These are phyloP conservation scores for Eriocheir sinensis DNA, from an alignment of 1,140 invertebrate genomes.

Conservation along the genomic window DNA sequence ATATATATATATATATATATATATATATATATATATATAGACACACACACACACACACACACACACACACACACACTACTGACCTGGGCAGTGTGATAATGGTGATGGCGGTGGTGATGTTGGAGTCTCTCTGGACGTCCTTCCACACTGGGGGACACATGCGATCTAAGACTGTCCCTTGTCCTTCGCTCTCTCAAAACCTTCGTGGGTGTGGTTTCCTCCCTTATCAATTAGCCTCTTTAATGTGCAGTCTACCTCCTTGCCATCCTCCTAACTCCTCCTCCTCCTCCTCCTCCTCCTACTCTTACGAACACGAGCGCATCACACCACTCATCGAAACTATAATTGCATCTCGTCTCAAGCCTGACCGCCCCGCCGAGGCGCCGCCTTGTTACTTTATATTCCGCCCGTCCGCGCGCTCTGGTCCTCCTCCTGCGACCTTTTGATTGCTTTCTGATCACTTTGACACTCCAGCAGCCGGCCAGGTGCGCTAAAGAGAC, in stretches of 20 bases:
- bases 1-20: background rate
- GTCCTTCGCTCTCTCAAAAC: background rate
- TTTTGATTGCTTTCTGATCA: background rate
- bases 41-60: too few relatives aligned
- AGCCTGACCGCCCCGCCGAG: background rate
- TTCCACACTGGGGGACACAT: background rate
- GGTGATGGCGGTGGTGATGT: too few relatives aligned
- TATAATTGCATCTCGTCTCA: background rate
- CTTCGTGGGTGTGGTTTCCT: conserved; percentile 9
- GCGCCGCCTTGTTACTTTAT: too few relatives aligned
- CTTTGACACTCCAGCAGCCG: too few relatives aligned
- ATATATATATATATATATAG: too few relatives aligned
- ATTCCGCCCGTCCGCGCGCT: background rate
- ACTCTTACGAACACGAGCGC: background rate
- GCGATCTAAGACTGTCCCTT: background rate
- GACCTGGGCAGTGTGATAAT: too few relatives aligned
- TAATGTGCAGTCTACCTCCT: background rate
- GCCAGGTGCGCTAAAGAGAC: too few relatives aligned
- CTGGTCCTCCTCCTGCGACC: background rate
- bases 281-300: background rate
- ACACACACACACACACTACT: too few relatives aligned
- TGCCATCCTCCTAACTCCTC: background rate
- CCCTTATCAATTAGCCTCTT: background rate
- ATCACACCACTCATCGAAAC: background rate
- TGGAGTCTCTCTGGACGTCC: too few relatives aligned